Base-by-base conservation (phyloP, 2,797 vertebrate species). In the Melanotaenia maccullochi region DNA sequence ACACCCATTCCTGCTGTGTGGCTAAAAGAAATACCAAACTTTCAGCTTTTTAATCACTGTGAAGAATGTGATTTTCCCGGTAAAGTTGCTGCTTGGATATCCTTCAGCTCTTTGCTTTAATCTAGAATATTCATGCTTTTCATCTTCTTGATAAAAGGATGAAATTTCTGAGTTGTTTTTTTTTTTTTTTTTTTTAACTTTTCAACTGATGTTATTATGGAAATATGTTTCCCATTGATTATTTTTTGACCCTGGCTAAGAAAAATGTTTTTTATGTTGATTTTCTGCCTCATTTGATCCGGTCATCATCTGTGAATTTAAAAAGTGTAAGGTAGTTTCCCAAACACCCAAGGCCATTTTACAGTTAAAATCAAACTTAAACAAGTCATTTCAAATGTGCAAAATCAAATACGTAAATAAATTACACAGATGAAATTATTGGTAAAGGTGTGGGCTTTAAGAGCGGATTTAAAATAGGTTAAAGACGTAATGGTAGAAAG, bases 1-100 rank as follows among this genome's bases (percentile, higher is more conserved):
- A 38, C 56, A 55, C 3, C 4, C 44, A 3, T 51, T 25, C 76
- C 75, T 16, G 73, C 77, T 75, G 81, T 1, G 69, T 18, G 73
- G 36, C 56, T 28, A 18, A 42, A 47, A 1, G 22, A 28, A 30
- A 57, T 18, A 0, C 35, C 51, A 47, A 36, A 58, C 44, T 14
- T 20, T 35, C 33, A 8, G n/a, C 2, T 70, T 58, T 38, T 22
- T 12, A n/a, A 32, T 24, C 25, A 25, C 22, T 35, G 40, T 47
- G 2, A 55, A 60, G 22, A 33, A 51, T 35, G 22, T 1, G 18
- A 61, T 47, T 68, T 44, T 3, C 22, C 24, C 9, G n/a, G 14
- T n/a, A 51, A 32, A 32, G 54, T 25, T 0, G 3, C 5, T 2
- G 18, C 28, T 9, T n/a, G 44, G 13, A 30, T 49, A 71, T 51